Conservation (phyloP, 2,113 vertebrate species). For the Gallinago jamesoni region DNA sequence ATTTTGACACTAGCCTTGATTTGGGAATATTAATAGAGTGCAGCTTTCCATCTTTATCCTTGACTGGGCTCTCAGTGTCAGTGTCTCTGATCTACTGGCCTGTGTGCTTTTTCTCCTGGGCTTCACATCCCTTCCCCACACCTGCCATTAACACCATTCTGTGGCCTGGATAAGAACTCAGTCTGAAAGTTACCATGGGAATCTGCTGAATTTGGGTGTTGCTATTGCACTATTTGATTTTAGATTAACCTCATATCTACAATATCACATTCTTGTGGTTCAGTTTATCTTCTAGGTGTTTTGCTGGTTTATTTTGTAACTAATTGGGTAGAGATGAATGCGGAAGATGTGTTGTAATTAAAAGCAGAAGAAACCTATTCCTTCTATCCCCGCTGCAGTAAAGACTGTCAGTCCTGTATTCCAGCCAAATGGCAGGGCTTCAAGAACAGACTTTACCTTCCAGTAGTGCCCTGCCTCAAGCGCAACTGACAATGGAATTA, state of each 20-base stretch:
- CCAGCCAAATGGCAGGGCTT: constrained; percentile 56
- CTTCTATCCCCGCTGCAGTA: background rate
- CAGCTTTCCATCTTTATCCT: background rate
- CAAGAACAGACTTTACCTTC: constrained; percentile 50
- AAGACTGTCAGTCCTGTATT: background rate
- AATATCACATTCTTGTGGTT: background rate
- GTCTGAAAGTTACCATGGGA: background rate
- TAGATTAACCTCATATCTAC: background rate
- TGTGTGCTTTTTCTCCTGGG: background rate
- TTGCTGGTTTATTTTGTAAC: background rate
- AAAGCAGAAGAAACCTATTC: background rate
- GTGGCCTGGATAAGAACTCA: background rate
- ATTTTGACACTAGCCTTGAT: background rate
- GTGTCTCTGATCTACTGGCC: background rate
- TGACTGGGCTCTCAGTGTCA: background rate
- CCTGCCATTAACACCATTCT: background rate
- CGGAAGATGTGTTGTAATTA: background rate
- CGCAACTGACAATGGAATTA: constrained; percentile 40
- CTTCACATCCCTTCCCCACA: background rate
- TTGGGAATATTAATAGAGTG: background rate
- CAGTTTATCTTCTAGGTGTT: background rate
- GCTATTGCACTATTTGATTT: background rate
- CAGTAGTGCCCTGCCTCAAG: background rate
- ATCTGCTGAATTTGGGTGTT: background rate
- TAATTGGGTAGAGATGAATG: background rate